These are phyloP conservation scores for Ascidia mentula DNA, from an alignment of 23 tunicate species.

Conservation along the genomic window DNA sequence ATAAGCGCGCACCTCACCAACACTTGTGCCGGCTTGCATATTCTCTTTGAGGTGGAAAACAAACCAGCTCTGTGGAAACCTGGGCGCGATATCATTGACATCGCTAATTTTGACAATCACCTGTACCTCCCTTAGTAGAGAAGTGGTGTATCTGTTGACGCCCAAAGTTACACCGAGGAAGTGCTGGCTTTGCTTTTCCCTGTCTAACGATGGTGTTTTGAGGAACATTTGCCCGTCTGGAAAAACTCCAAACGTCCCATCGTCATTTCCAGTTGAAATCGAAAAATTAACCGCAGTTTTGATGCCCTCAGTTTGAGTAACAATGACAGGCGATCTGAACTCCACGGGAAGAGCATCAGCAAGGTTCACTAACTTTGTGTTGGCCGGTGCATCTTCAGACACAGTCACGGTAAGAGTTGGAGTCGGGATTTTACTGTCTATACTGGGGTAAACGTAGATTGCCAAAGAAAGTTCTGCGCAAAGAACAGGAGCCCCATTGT, in stretches of 20 bases:
- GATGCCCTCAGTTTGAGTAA: neutral
- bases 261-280: constrained; percentile 15
- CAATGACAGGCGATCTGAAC: constrained; percentile 10
- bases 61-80: neutral
- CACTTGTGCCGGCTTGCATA: neutral
- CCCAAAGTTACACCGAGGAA: neutral
- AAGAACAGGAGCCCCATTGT: constrained; percentile 44
- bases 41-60: constrained; percentile 14
- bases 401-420: constrained; percentile 2
- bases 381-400: constrained; percentile 22
- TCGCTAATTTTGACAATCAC: constrained; percentile 15
- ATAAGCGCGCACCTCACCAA: constrained; percentile 46
- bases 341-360: neutral
- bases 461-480: constrained; percentile 25
- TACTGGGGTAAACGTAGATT: constrained; percentile 14
- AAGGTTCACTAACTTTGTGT: constrained; percentile 19
- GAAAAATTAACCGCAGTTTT: neutral
- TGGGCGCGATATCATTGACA: constrained; percentile 42
- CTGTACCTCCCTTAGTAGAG: neutral
- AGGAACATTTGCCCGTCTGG: constrained; percentile 51
- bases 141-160: neutral
- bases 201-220: constrained; percentile 8
- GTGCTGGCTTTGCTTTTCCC: constrained; percentile 11
- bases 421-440: neutral
- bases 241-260: constrained; percentile 27